Evolutionary conservation across 2,888 invertebrate species (phyloP).

Genomic region (Melanostoma mellinum): DNA sequence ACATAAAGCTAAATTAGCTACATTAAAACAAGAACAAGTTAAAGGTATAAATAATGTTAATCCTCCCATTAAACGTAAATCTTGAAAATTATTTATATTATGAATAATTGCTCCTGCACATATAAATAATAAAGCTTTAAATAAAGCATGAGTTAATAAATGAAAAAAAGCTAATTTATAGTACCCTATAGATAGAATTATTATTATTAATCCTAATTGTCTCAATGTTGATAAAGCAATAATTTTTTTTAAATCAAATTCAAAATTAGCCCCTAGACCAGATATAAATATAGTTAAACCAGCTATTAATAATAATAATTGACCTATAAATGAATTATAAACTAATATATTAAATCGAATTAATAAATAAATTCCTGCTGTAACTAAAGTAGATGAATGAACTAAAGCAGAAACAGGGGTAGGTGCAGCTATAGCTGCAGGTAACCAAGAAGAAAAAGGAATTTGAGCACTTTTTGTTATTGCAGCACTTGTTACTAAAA

Average conservation of each 20-base stretch:
- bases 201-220: conserved; percentile 89
- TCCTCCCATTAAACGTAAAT: conserved; percentile 85
- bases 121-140: conserved; percentile 88
- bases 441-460: no score
- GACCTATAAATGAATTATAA: conserved; percentile 81
- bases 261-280: conserved; percentile 85
- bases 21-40: no score
- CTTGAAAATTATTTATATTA: conserved; percentile 85
- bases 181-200: conserved; percentile 83
- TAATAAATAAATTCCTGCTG: conserved; percentile 81
- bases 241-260: conserved; percentile 83
- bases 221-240: conserved; percentile 88
- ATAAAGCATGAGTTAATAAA: conserved; percentile 88
- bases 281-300: conserved; percentile 85
- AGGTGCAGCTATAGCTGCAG: no score
- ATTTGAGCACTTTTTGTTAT: conserved; percentile 90
- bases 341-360: conserved; percentile 85
- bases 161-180: conserved; percentile 84
- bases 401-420: no score
- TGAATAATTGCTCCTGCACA: conserved; percentile 88
- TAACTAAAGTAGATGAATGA: no score
- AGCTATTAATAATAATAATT: conserved; percentile 83
- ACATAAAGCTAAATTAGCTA: conserved; percentile 83
- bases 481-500: conserved; percentile 83
- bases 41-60: conserved; percentile 75